Evolutionary conservation across 2,888 invertebrate genomes (phyloP).

Genomic region (Eilema sororculum): DNA sequence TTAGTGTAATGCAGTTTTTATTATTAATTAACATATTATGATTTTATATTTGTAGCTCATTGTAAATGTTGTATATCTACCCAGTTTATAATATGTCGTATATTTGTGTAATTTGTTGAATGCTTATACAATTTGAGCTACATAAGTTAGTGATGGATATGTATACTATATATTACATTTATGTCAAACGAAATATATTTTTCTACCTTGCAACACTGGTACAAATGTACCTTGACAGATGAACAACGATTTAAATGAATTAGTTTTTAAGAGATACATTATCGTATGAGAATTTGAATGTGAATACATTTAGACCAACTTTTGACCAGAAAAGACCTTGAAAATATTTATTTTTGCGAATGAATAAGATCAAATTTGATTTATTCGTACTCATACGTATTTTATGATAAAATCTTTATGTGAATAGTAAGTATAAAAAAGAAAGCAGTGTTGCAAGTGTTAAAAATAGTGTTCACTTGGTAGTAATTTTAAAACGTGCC

Average conservation of each 20-base stretch:
- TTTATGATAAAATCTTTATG: neutral
- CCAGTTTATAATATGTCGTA: conserved; percentile 6
- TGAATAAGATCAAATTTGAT: neutral
- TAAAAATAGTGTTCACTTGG: conserved; percentile 18
- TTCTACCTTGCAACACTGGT: conserved; percentile 37
- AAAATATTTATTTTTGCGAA: neutral
- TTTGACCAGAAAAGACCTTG: neutral
- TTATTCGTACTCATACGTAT: neutral
- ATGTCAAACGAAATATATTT: conserved; percentile 31
- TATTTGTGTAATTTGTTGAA: conserved; percentile 4
- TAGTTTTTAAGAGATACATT: neutral
- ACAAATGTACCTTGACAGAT: neutral
- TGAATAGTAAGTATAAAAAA: neutral
- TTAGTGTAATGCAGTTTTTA: conserved; percentile 49
- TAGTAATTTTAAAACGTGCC: conserved; percentile 48
- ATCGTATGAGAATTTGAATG: neutral
- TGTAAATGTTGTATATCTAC: conserved; percentile 18
- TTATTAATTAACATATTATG: conserved; percentile 34
- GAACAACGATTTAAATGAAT: neutral
- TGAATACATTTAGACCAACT: neutral
- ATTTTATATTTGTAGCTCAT: conserved; percentile 36
- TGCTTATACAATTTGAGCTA: conserved; percentile 25
- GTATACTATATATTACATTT: conserved; percentile 46
- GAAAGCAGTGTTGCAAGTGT: conserved; percentile 25
- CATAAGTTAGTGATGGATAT: conserved; percentile 39